Conservation (phyloP, 1,140 invertebrate species). For the Saccostrea echinata region DNA sequence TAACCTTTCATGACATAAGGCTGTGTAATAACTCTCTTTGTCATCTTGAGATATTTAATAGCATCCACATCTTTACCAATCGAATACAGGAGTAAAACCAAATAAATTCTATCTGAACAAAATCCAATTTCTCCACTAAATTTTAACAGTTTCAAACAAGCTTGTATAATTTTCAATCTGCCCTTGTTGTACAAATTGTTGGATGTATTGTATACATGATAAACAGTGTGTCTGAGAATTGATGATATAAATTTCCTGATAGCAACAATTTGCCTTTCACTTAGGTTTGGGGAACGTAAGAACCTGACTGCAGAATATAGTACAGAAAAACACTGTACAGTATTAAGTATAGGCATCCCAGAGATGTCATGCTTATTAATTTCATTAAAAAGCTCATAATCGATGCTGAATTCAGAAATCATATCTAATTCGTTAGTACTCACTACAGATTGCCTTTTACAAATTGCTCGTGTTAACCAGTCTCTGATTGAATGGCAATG, state of each 20-base stretch:
- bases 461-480: background rate
- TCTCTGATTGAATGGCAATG: background rate
- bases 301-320: background rate
- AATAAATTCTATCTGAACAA: background rate
- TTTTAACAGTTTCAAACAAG: background rate
- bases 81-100: background rate
- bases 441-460: background rate
- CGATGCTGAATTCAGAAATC: background rate
- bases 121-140: background rate
- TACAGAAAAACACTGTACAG: background rate
- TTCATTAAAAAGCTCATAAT: background rate
- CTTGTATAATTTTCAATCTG: background rate
- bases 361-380: background rate
- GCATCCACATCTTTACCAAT: background rate
- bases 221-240: background rate
- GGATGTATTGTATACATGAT: background rate
- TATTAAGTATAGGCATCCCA: background rate
- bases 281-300: background rate
- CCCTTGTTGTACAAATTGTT: background rate
- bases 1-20: background rate
- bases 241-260: background rate
- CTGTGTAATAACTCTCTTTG: background rate
- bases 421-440: background rate
- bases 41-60: background rate
- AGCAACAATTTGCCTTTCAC: background rate